Evolutionary conservation across 2,113 vertebrate species (phyloP), one percentile per base, ranked within the genome.

Genomic region (Psittacus erithacus): DNA sequence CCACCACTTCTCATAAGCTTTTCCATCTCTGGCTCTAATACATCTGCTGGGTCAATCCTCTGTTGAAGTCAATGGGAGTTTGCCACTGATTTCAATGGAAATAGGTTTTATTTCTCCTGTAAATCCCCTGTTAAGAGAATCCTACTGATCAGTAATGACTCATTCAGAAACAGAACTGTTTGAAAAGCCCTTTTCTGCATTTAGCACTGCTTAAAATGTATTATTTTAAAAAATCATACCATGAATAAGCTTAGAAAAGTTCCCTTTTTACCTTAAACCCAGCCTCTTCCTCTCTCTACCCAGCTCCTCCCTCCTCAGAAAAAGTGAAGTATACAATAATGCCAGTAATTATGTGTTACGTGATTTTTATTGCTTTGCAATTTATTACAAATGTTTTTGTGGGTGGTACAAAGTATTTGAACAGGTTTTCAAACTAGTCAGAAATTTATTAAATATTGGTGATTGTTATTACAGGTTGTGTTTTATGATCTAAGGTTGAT

Each of bases 401-500:
- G 96, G 96, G 97, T 98, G 97, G 95, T 96, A 94, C 91, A 95
- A 97, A 98, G 93, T 96, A 96, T 97, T 97, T 97, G 87, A 98
- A 95, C 96, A 97, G 94, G 93, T 97, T 98, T 97, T 95, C 78
- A 92, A 96, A 87, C 80, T 47, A 92, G 83, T 95, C 94, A 92
- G 87, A 67, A 49, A 97, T 96, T 94, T 97, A 97, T 96, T 97
- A 96, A 97, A 97, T 96, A 97, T 97, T 94, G 90, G 92, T 97
- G 97, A 97, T 97, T 97, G 82, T 97, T 98, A 97, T 98, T 98
- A 95, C 96, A 98, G 94, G 92, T 97, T 97, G 93, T 95, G 50
- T 95, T 98, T 98, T 97, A 97, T 95, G 95, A 92, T 92, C 83
- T 70, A 85, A 62, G 13, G 60, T 84, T 96, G 92, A 97, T 95